Evolutionary conservation across 2,113 vertebrate species (phyloP).

Genomic region (Phyllostomus discolor): DNA sequence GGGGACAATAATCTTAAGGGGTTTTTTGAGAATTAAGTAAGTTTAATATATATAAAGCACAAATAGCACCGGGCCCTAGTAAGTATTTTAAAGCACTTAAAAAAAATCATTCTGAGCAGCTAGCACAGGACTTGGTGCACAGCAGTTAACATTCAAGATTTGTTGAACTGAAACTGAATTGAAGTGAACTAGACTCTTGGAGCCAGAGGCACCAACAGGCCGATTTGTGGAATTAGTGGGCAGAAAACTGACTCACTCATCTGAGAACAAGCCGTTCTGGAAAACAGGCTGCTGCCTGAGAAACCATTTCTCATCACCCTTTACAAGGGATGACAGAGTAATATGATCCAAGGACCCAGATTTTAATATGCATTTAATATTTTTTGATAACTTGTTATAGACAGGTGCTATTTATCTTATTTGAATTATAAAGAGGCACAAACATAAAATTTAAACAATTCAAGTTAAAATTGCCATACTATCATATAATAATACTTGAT

Average conservation of each 20-base stretch:
- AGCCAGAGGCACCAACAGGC: neutral
- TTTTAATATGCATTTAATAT: neutral
- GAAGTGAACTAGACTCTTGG: neutral
- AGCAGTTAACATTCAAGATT: neutral
- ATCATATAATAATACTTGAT: neutral
- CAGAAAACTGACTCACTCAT: neutral
- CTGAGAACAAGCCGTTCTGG: neutral
- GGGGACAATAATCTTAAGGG: neutral
- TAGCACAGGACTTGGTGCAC: neutral
- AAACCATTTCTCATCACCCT: neutral
- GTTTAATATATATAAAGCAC: neutral
- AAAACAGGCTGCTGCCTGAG: neutral
- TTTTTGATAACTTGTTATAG: neutral
- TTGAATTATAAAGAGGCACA: neutral
- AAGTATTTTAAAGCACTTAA: neutral
- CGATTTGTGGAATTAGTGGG: neutral
- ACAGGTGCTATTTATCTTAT: neutral
- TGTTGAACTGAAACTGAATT: neutral
- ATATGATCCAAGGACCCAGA: neutral
- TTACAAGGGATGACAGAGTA: neutral
- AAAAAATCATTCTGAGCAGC: neutral
- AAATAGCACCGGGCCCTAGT: neutral
- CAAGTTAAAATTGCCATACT: neutral
- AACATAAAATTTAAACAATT: constrained; percentile 16
- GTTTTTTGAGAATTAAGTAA: neutral